phyloP scores from a whole-genome alignment of 2,888 invertebrate species.

The Eulithis testata region DNA sequence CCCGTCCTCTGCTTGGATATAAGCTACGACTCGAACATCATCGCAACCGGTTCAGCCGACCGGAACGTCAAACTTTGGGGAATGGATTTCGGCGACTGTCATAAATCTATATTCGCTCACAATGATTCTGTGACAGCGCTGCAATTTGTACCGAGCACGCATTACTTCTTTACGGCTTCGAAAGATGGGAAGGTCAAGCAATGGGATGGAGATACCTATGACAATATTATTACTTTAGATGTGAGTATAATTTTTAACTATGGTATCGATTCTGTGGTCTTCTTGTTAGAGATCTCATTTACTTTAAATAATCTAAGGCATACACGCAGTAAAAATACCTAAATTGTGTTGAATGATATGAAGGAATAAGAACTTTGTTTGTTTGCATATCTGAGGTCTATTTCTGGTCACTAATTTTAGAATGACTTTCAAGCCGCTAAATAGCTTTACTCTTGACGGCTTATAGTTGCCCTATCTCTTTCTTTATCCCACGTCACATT shows the following conservation, averaged over 20 bases:
- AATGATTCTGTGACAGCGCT: constrained; percentile 96
- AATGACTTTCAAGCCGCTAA: no score
- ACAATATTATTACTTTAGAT: constrained; percentile 94
- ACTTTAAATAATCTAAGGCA: no score
- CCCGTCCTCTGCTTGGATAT: constrained; percentile 98
- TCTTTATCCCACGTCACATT: no score
- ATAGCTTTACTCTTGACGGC: no score
- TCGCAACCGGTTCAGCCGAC: constrained; percentile 98
- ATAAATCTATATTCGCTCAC: constrained; percentile 97
- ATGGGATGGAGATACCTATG: constrained; percentile 98
- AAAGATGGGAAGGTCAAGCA: constrained; percentile 98
- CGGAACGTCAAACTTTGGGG: constrained; percentile 99
- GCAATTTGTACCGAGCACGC: constrained; percentile 95
- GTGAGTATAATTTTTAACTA: constrained; percentile 73
- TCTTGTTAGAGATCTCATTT: no score
- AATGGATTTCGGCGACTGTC: constrained; percentile 99
- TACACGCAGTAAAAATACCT: no score
- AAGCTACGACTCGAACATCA: constrained; percentile 92
- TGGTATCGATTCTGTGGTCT: no score
- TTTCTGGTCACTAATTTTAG: no score
- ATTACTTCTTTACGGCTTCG: constrained; percentile 96
- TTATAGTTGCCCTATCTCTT: no score
- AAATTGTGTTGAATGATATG: no score
- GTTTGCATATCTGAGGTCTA: no score
- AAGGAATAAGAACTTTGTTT: no score